Base-by-base conservation (phyloP, 2,113 vertebrate genomes). In the Rhinolophus sinicus region DNA sequence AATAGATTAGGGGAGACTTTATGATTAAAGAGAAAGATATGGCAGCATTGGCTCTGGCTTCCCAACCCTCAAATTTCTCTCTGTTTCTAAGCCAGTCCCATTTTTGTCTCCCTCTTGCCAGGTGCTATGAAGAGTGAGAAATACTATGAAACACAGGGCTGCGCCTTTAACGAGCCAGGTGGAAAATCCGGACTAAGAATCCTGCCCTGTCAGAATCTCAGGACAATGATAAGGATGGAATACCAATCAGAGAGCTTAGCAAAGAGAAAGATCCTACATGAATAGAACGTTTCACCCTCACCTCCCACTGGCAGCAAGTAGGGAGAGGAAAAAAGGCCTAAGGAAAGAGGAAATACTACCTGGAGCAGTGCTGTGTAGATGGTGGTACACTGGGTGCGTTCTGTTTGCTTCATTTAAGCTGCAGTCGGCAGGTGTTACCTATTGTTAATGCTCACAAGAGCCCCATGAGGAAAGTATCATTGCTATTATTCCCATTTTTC, bases 351-450 rank as follows among this genome's bases (percentile, higher is more conserved):
- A 35, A 26, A 19, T 1, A 3, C 30, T 7, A 11, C 13, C 30
- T 24, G 54, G 75, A 64, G 44, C 26, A n/a, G 30, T 5, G 33
- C 47, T 21, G 38, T 3, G 33, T 21, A 10, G 60, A 76, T 1
- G 1, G 40, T 1, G 6, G 35, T 0, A 24, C 24, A 18, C 35
- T 0, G 21, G 67, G 6, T 1, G 8, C 3, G 24, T 62, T 33
- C 56, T 12, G 9, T 0, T 3, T 1, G 54, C 38, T 72, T 44
- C n/a, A 6, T 10, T 54, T 30, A 22, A 9, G 50, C 35, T 4
- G 35, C 40, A 15, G 50, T 58, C 0, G 1, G 44, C 69, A 73
- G 69, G n/a, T 9, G 2, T 47, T 52, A 8, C 65, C 54, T 15
- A 6, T n/a, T 56, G 69, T 54, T 19, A 54, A 77, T 38, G 56